phyloP scores from a whole-genome alignment of 1,140 invertebrate species.

The Brachionus asplanchnoidis region DNA sequence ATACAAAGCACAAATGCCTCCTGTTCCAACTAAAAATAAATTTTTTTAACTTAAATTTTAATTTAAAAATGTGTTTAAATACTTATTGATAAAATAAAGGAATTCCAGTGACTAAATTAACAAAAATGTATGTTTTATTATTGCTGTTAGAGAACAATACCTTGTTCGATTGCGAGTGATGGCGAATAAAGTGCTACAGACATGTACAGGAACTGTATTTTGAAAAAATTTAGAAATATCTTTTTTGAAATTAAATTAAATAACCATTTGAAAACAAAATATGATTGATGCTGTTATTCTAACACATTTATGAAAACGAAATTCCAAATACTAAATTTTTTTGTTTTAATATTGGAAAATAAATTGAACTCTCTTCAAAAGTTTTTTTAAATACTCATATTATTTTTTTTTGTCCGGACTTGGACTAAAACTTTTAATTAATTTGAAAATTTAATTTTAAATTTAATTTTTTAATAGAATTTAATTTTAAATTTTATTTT shows the following conservation, averaged over 20 bases:
- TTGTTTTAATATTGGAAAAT: neutral
- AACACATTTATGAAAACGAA: constrained; percentile 12
- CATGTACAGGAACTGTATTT: constrained; percentile 68
- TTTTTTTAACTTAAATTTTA: neutral
- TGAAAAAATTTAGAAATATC: neutral
- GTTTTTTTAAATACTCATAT: too few species aligned
- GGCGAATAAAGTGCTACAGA: constrained; percentile 88
- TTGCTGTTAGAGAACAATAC: constrained; percentile 59
- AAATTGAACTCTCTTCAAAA: neutral
- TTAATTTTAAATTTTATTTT: too few species aligned
- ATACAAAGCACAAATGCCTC: constrained; percentile 38
- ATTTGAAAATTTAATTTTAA: too few species aligned
- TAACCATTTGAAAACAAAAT: constrained; percentile 40
- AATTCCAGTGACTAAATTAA: constrained; percentile 11
- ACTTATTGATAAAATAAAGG: constrained; percentile 39
- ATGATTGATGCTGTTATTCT: constrained; percentile 11
- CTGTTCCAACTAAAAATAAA: constrained; percentile 11
- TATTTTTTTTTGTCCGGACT: too few species aligned
- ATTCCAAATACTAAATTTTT: constrained; percentile 58
- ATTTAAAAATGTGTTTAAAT: neutral
- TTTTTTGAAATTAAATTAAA: neutral
- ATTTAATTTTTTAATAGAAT: too few species aligned
- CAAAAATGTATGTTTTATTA: neutral
- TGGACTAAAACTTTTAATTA: too few species aligned
- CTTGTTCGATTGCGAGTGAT: constrained; percentile 80